Conservation (phyloP, 2,113 vertebrate species). For the Nibea albiflora region DNA sequence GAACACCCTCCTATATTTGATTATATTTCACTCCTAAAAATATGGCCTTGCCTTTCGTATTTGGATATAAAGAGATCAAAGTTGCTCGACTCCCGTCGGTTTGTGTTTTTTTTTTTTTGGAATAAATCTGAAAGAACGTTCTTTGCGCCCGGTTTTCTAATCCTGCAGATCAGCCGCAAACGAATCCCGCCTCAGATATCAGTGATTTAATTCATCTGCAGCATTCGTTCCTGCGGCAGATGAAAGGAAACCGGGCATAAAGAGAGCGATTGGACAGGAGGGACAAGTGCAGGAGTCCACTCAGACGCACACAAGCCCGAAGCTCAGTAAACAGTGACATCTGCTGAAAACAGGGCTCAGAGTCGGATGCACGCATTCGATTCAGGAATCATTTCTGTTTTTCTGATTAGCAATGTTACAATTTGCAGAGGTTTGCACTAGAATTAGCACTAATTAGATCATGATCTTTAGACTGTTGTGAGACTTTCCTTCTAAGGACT, state of each 20-base stretch:
- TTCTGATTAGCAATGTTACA: not conserved
- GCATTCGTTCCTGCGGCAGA: slow-evolving; percentile 1
- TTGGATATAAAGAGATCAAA: slow-evolving; percentile 16
- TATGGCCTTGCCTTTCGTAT: not conserved
- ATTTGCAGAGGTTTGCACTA: not conserved
- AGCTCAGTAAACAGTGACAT: slow-evolving; percentile 77
- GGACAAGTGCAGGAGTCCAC: slow-evolving; percentile 9
- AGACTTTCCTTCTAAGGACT: not conserved
- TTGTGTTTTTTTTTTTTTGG: not conserved
- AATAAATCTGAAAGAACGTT: not conserved
- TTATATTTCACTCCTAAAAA: not conserved
- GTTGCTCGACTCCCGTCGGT: not conserved
- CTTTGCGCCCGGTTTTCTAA: not conserved
- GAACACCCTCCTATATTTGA: not conserved
- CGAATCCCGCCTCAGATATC: slow-evolving; percentile 36
- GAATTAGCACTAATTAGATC: not conserved
- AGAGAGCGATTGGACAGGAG: not conserved
- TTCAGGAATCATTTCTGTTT: not conserved
- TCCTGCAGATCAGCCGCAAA: slow-evolving; percentile 21
- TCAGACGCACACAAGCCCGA: slow-evolving; percentile 12
- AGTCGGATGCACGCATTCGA: not conserved
- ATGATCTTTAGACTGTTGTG: not conserved
- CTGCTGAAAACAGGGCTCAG: slow-evolving; percentile 60
- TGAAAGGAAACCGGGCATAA: slow-evolving; percentile 50
- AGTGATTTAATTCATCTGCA: slow-evolving; percentile 33